Evolutionary conservation across 2,113 vertebrate species (phyloP).

Genomic region (Melanostigma gelatinosum): DNA sequence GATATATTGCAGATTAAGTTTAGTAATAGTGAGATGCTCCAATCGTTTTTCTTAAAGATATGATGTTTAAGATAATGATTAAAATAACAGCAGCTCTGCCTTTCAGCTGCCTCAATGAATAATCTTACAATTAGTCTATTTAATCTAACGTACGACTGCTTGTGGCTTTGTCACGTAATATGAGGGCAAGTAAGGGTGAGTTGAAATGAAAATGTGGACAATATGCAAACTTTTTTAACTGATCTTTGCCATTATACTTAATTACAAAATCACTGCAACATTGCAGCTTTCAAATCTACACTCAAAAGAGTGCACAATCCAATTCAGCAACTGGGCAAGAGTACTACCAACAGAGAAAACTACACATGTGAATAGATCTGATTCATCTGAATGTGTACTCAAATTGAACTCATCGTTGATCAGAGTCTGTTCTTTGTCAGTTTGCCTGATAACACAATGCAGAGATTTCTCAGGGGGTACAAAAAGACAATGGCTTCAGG

Average conservation of each 20-base stretch:
- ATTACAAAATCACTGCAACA: conserved; percentile 6
- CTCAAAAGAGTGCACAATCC: not conserved
- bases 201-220: not conserved
- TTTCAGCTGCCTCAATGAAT: conserved; percentile 19
- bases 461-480: not conserved
- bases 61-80: conserved; percentile 15
- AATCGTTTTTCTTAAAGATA: conserved; percentile 5
- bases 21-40: not conserved
- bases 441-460: not conserved
- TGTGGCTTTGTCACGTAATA: conserved; percentile 17
- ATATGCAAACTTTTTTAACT: not conserved
- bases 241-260: not conserved
- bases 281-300: not conserved
- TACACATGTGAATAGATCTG: not conserved
- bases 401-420: not conserved
- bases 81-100: conserved; percentile 17
- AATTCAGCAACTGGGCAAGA: not conserved
- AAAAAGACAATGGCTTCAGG: not conserved
- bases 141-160: conserved; percentile 25
- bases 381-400: conserved; percentile 4
- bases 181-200: not conserved
- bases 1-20: not conserved
- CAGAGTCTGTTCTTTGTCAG: conserved; percentile 4
- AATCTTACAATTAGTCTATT: conserved; percentile 19
- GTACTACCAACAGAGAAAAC: not conserved